Base-by-base conservation (phyloP, 2,113 vertebrate genomes). In the Anhinga anhinga region DNA sequence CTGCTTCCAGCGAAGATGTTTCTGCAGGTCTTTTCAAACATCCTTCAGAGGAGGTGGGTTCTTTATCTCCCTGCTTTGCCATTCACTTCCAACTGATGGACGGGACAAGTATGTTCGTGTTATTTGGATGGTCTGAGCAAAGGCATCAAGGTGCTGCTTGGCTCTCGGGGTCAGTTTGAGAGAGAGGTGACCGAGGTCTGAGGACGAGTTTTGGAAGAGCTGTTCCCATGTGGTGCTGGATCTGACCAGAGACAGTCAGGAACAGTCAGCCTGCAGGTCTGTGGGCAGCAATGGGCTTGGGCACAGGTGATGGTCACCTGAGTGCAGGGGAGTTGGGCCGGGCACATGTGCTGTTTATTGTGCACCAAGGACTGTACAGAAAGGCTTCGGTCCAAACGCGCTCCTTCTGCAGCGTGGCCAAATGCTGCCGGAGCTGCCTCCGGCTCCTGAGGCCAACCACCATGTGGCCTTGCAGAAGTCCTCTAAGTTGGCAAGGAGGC, bases 371-470 rank as follows among this genome's bases (percentile, higher is more conserved):
- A 12, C 22, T 8, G 32, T 21, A 7, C 40, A 13, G 29, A 32
- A 22, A 12, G 6, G 34, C 56, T 71, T 63, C 1, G 2, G 40
- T n/a, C n/a, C 15, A 26, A 34, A 47, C 1, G 2, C 0, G 5
- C 18, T 62, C 17, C 20, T 61, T 5, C 34, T 47, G 74, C 47
- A 23, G 32, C 3, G 3, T 5, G 44, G 47, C 20, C 63, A 36
- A 25, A 13, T 17, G 62, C 52, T 40, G 53, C 45, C 50, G 5
- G 26, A 26, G 63, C 45, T 38, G 65, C 18, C 32, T n/a, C 13
- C 0, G 0, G 59, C 61, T 56, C 22, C 26, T 6, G 58, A 15
- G 69, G 30, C 25, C 10, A 14, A 6, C 49, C 0, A 2, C 29
- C 29, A 4, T 0, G 5, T 17, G 47, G 63, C 49, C 71, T 45